A percentile compares a stretch with the other conserved stretches of the same genome.
Conservation (phyloP, 1,140 invertebrate species). For the Drosophila repletoides region DNA sequence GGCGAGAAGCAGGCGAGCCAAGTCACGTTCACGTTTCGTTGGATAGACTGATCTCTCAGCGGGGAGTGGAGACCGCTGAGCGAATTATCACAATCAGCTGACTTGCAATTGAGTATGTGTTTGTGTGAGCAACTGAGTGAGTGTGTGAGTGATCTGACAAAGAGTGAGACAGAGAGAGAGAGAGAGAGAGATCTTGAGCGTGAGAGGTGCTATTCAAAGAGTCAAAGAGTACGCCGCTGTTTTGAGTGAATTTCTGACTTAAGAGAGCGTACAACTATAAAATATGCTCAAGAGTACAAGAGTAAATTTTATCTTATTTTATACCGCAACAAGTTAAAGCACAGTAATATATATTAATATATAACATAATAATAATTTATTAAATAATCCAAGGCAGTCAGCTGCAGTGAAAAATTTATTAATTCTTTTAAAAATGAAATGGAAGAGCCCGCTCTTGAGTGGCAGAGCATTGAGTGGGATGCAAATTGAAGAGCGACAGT, state of each 20-base stretch:
- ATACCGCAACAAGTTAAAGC: too few species aligned
- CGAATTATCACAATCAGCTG: too few species aligned
- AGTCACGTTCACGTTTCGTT: constrained; percentile 65
- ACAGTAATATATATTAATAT: too few species aligned
- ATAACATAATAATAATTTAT: too few species aligned
- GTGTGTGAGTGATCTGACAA: not conserved
- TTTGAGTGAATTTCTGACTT: not conserved
- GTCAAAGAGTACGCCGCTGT: not conserved
- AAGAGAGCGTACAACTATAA: not conserved
- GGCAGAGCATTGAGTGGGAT: too few species aligned
- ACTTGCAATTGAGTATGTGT: not conserved
- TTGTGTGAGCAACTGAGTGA: constrained; percentile 1
- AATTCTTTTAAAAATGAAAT: too few species aligned
- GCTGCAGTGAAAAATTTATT: too few species aligned
- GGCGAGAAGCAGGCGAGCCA: constrained; percentile 34
- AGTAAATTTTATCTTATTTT: too few species aligned
- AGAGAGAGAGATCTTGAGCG: not conserved
- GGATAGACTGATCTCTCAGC: constrained; percentile 32
- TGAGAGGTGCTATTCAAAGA: constrained; percentile 9
- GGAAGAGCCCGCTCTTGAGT: not conserved
- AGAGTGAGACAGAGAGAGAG: not conserved
- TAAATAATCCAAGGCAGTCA: too few species aligned
- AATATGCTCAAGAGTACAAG: constrained; percentile 13
- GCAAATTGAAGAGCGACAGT: not conserved
- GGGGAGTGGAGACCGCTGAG: not conserved